Evolutionary conservation across 2,113 vertebrate species (phyloP).

Genomic region (Trogon melanurus): DNA sequence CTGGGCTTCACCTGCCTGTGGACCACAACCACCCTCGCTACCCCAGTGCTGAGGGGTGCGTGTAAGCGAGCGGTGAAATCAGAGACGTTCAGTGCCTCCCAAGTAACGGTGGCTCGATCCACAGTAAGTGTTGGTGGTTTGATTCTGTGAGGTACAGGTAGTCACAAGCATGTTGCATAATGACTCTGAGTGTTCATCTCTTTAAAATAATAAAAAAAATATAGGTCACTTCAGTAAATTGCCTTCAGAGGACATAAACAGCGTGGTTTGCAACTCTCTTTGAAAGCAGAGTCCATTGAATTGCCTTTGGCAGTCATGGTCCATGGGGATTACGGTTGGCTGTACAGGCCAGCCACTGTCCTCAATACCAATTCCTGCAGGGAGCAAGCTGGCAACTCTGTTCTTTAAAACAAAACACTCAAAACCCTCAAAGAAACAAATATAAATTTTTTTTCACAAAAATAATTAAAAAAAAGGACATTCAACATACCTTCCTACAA

Average conservation of each 20-base stretch:
- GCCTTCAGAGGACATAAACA: not conserved
- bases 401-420: not conserved
- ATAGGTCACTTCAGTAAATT: not conserved
- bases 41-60: not conserved
- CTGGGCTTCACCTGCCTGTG: not conserved
- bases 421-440: not conserved
- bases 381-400: not conserved
- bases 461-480: not conserved
- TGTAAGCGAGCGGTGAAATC: not conserved
- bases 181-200: not conserved
- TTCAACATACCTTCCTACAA: not conserved
- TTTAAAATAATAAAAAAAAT: not conserved
- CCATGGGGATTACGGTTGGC: not conserved
- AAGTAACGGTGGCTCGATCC: not conserved
- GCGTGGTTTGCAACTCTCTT: not conserved
- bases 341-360: not conserved
- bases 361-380: not conserved
- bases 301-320: not conserved
- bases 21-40: not conserved
- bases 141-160: not conserved
- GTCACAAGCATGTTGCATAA: not conserved
- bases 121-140: not conserved
- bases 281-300: not conserved
- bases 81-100: accelerated
- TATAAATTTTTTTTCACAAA: not conserved